These are phyloP conservation scores for Ivindomyrus marchei DNA, from an alignment of 2,113 vertebrate species.

Conservation along the genomic window DNA sequence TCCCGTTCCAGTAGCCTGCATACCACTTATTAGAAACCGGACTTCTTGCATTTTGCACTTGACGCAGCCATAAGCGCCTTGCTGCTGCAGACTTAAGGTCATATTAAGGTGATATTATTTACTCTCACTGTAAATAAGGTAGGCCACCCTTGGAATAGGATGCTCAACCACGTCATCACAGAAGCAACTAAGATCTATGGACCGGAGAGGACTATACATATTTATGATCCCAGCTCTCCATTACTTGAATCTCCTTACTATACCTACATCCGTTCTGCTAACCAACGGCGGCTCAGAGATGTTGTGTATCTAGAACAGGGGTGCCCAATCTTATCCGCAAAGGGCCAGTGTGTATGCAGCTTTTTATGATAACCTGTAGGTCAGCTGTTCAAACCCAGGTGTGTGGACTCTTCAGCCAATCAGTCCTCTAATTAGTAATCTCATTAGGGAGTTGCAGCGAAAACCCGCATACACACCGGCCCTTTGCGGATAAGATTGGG, in stretches of 20 bases:
- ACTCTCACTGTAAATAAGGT: background rate
- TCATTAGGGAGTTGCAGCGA: too few species aligned
- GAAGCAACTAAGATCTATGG: background rate
- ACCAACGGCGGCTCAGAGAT: too few species aligned
- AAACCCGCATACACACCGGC: too few species aligned
- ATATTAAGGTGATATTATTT: background rate
- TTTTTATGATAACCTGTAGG: too few species aligned
- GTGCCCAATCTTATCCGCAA: too few species aligned
- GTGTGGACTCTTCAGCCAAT: too few species aligned
- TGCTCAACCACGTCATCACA: background rate
- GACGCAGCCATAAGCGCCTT: background rate
- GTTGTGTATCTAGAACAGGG: too few species aligned
- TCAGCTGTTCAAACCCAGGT: too few species aligned
- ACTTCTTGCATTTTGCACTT: background rate
- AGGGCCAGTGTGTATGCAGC: too few species aligned
- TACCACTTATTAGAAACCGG: background rate
- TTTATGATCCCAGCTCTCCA: background rate
- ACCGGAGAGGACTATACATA: background rate
- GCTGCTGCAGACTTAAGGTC: background rate
- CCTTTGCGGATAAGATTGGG: too few species aligned
- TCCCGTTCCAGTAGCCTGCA: background rate
- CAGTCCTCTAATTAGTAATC: too few species aligned
- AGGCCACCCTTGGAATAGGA: background rate
- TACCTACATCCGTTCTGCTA: background rate
- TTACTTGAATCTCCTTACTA: background rate